Percentiles rank a stretch among this genome's conserved stretches.
phyloP scores from a whole-genome alignment of 2,797 vertebrate species.

The Malurus leucopterus region DNA sequence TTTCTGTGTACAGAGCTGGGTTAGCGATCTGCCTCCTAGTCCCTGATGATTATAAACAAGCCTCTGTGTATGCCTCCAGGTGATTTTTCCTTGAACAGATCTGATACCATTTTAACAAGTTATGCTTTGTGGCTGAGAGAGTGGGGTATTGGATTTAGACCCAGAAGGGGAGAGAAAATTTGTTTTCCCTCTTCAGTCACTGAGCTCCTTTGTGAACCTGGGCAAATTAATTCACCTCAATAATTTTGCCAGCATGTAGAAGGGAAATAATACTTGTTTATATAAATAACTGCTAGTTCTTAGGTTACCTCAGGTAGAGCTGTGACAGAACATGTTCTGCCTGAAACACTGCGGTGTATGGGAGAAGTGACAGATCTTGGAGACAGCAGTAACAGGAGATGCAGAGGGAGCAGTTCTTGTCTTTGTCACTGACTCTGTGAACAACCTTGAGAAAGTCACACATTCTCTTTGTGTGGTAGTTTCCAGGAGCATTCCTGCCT shows the following conservation, averaged over 20 bases:
- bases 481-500: background rate
- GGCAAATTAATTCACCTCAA: background rate
- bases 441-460: background rate
- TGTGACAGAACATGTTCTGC: background rate
- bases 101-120: background rate
- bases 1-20: background rate
- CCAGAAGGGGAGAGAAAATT: background rate
- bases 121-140: background rate
- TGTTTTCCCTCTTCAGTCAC: background rate
- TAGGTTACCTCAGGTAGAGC: background rate
- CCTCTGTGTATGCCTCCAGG: background rate
- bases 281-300: background rate
- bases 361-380: background rate
- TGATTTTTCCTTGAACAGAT: background rate
- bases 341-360: background rate
- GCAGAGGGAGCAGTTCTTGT: background rate
- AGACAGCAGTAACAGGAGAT: background rate
- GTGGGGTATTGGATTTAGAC: background rate
- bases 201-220: background rate
- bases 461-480: background rate
- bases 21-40: background rate
- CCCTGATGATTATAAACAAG: constrained; percentile 2
- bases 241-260: background rate
- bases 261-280: background rate
- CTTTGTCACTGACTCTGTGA: background rate